These are phyloP conservation scores for Epizoanthus ramosus DNA, from an alignment of 92 coral and sea anemone species.

Conservation along the genomic window DNA sequence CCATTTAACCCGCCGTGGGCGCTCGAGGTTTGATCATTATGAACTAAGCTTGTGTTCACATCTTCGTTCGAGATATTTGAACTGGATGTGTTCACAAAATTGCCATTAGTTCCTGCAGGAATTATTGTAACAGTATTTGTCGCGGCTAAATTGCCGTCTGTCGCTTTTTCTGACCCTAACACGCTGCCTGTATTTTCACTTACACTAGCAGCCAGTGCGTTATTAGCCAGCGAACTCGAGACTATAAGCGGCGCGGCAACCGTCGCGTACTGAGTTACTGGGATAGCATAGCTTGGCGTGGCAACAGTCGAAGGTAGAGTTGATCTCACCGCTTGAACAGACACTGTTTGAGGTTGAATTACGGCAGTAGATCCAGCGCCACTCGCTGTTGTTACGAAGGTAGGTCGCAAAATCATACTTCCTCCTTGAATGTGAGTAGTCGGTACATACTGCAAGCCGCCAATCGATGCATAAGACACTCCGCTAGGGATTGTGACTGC, in stretches of 20 bases:
- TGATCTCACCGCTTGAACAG: conserved; percentile 81
- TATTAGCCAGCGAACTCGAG: conserved; percentile 70
- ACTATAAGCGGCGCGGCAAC: conserved; percentile 65
- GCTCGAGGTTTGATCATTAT: conserved; percentile 27
- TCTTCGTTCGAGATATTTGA: conserved; percentile 35
- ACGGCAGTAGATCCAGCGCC: conserved; percentile 66
- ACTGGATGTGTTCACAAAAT: conserved; percentile 48
- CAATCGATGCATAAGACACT: conserved; percentile 76
- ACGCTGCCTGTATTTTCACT: conserved; percentile 64
- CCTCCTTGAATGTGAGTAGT: conserved; percentile 81
- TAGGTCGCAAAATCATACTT: conserved; percentile 88
- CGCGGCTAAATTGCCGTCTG: conserved; percentile 64
- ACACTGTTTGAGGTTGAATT: conserved; percentile 62
- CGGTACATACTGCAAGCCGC: conserved; percentile 75
- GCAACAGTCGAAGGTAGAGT: conserved; percentile 81
- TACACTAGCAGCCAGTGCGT: conserved; percentile 60
- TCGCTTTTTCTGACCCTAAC: conserved; percentile 70
- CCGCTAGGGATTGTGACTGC: conserved; percentile 67
- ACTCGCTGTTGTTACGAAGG: conserved; percentile 74
- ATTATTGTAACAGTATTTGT: conserved; percentile 51
- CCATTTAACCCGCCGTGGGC: conserved; percentile 23
- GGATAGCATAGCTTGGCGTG: conserved; percentile 89
- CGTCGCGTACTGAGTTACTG: conserved; percentile 76
- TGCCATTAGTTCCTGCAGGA: conserved; percentile 46
- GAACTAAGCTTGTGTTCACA: conserved; percentile 25